These are phyloP conservation scores for Calameuta pallipes DNA, from an alignment of 2,888 invertebrate genomes.

Conservation along the genomic window DNA sequence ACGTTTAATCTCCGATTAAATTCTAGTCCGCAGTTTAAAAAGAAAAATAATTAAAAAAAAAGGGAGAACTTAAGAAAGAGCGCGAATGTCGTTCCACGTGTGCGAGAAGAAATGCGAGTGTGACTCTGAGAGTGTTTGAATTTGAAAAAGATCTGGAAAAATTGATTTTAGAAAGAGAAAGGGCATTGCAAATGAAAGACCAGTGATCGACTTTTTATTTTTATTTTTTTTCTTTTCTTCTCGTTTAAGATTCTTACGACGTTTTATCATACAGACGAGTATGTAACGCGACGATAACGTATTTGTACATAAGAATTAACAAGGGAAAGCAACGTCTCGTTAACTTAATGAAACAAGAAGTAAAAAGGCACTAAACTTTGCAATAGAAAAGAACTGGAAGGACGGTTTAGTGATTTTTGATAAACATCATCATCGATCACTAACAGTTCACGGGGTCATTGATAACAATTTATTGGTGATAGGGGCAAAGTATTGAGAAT, in stretches of 20 bases:
- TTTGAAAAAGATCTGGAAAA: background rate
- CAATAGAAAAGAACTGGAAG: slow-evolving; percentile 10
- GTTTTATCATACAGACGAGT: slow-evolving; percentile 23
- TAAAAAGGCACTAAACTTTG: slow-evolving; percentile 13
- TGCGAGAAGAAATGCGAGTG: slow-evolving; percentile 30
- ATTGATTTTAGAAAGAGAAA: slow-evolving; percentile 12
- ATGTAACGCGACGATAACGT: slow-evolving; percentile 24
- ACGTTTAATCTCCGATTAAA: slow-evolving; percentile 62
- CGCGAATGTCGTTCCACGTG: slow-evolving; percentile 5
- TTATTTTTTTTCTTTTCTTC: slow-evolving; percentile 29
- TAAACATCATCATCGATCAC: background rate
- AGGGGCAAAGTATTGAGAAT: background rate
- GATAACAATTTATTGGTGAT: background rate
- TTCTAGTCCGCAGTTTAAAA: slow-evolving; percentile 61
- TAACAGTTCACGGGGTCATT: background rate
- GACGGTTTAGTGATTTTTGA: background rate
- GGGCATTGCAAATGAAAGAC: slow-evolving; percentile 55
- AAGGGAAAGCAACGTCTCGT: slow-evolving; percentile 6
- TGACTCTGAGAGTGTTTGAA: background rate
- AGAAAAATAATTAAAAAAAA: slow-evolving; percentile 31
- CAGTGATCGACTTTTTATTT: slow-evolving; percentile 48
- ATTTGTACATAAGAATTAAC: background rate
- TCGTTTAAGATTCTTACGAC: slow-evolving; percentile 40
- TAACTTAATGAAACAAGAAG: slow-evolving; percentile 11
- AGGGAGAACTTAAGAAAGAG: background rate